Base-by-base conservation (phyloP, 2,113 vertebrate species). In the Amazona guildingii region DNA sequence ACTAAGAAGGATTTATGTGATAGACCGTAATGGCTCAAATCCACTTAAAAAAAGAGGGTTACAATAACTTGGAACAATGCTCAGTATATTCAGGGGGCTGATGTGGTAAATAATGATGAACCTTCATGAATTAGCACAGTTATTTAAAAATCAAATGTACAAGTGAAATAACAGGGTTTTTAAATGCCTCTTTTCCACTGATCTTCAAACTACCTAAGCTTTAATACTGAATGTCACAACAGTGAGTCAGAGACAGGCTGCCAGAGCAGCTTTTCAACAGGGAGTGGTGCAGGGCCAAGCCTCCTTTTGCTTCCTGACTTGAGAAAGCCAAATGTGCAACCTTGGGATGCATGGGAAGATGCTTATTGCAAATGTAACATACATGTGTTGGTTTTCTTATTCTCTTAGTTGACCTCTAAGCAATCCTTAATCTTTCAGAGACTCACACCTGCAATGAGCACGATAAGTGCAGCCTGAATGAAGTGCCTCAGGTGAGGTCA, bases 1-100 rank as follows among this genome's bases (percentile, higher is more conserved):
- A 46, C 90, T 96, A 93, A 95, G 94, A 89, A 86, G 95, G 93
- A 94, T 97, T 97, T 97, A 75, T 66, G 69, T 94, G 90, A 96
- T 90, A 92, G 86, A 83, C 62, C 1, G 0, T 78, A 93, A 90
- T 75, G 89, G 92, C 62, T 92, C 89, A 95, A 96, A 97, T 89
- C 63, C 37, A 88, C 74, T 96, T 93, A 67, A 39, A 91, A 74
- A 88, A 68, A 52, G 29, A 92, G 69, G 29, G 67, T 87, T 94
- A 44, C 72, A 72, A 57, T 57, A 88, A 55, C 62, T 82, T 44
- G 52, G 41, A 94, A 83, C 57, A 82, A 66, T 19, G 44, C 37
- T 88, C 3, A 1, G 55, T 59, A 48, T 61, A 66, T 80, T 83
- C 84, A 54, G 27, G 49, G 13, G 46, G 55, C 23, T 88, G 78